A percentile compares a stretch with the other conserved stretches of the same genome.
Evolutionary conservation across 2,888 invertebrate genomes (phyloP).

Genomic region (Parnassius apollo): DNA sequence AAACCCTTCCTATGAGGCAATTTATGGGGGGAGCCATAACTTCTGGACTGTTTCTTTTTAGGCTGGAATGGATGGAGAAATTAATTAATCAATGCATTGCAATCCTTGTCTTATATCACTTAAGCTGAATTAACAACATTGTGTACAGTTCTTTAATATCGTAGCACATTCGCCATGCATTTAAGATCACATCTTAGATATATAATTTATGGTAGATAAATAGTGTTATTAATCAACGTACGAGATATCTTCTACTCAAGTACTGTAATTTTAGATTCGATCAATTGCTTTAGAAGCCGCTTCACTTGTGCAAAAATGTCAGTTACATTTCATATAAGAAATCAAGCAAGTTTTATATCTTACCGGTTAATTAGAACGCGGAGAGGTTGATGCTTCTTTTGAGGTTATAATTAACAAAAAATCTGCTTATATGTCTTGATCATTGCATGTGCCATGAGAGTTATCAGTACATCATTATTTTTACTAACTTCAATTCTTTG

Average conservation of each 20-base stretch:
- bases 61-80: no score
- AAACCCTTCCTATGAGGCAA: no score
- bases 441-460: neutral
- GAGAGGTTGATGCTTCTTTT: conserved; percentile 3
- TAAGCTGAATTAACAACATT: no score
- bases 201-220: conserved; percentile 12
- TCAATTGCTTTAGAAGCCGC: conserved; percentile 1
- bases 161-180: neutral
- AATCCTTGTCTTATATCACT: no score
- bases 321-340: conserved; percentile 1
- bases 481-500: no score
- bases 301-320: conserved; percentile 2
- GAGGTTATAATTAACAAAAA: conserved; percentile 6
- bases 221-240: conserved; percentile 15
- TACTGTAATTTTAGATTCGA: conserved; percentile 16
- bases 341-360: neutral
- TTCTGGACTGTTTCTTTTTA: no score
- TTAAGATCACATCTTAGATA: conserved; percentile 8
- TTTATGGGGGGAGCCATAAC: no score
- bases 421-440: conserved; percentile 2
- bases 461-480: neutral
- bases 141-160: neutral
- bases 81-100: no score
- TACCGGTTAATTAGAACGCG: conserved; percentile 12
- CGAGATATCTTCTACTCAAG: conserved; percentile 2